Base-by-base conservation (phyloP, 1,140 invertebrate species). In the Caerostris extrusa region DNA sequence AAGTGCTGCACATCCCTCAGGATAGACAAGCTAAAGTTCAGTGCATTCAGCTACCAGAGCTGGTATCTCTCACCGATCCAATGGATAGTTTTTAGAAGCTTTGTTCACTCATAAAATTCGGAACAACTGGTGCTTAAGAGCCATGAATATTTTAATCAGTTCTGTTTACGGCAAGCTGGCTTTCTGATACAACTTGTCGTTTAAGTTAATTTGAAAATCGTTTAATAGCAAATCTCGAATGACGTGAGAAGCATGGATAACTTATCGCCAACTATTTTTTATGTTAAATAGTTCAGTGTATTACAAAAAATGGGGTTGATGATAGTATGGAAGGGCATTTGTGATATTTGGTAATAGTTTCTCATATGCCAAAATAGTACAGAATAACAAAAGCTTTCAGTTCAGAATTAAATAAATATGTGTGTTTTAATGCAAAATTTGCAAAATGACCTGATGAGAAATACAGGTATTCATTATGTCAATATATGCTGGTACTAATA, bases 151-250 rank as follows among this genome's bases (percentile, higher is more conserved):
- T 77, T 77, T 6, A 50, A 77, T 5, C 8, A 3, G 14, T 77
- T 12, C 71, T 50, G 34, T 53, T 12, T 34, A 77, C 71, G 71
- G 3, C 50, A 77, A 5, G 19, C 6, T 12, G 12, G 19, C 71
- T 50, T 77, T 12, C 3, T 8, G 12, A 50, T 77, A 7, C 71
- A 77, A 53, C 71, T 77, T 77, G 71, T 77, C 71, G 71, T 53
- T 77, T 50, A 77, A 34, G 34, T 77, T 17, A 77, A 77, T 77
- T 77, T 77, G 34, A 50, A 77, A 53, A 77, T 3, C 71, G 71
- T 77, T 77, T 77, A 77, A 77, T 77, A 77, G 10, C 71, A 77
- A 77, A 77, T 53, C 71, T 77, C 71, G 8, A 10, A 12, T 77
- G 71, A 77, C 71, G 71, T 53, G 71, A 77, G 71, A 12, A 50